These are phyloP conservation scores for Melanostoma mellinum DNA, from an alignment of 2,888 invertebrate genomes.

Conservation along the genomic window DNA sequence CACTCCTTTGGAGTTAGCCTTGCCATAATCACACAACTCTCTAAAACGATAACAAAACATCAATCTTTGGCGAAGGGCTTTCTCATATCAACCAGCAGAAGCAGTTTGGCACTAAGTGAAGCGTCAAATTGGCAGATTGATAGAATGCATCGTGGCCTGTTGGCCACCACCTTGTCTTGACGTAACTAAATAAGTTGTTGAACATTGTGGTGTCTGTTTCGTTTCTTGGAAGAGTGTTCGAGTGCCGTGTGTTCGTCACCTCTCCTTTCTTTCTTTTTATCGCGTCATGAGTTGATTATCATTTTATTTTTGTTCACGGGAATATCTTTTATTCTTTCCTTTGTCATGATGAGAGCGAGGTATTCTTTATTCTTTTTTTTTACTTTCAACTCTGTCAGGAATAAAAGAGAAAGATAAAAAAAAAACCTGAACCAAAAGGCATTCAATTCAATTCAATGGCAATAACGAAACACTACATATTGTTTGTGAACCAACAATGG, in stretches of 20 bases:
- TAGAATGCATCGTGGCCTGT: constrained; percentile 56
- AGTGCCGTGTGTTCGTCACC: constrained; percentile 70
- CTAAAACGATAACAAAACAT: constrained; percentile 51
- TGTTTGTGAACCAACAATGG: constrained; percentile 65
- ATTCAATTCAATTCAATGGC: constrained; percentile 64
- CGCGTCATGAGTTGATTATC: constrained; percentile 64
- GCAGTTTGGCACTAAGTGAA: constrained; percentile 70
- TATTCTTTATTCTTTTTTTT: constrained; percentile 30
- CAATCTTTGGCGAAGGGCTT: constrained; percentile 52
- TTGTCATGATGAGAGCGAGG: constrained; percentile 42
- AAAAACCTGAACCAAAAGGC: constrained; percentile 60
- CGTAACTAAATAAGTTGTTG: constrained; percentile 69
- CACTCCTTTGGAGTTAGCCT: constrained; percentile 35
- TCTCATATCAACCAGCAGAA: constrained; percentile 62
- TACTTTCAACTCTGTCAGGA: constrained; percentile 40
- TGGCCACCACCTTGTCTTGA: constrained; percentile 37
- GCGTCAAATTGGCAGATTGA: constrained; percentile 72
- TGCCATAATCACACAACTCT: background rate
- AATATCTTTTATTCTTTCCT: constrained; percentile 63
- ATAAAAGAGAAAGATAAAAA: too few relatives aligned
- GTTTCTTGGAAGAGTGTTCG: constrained; percentile 61
- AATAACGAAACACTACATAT: constrained; percentile 64
- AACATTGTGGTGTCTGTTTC: constrained; percentile 39
- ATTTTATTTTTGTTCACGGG: constrained; percentile 68
- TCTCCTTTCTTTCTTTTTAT: constrained; percentile 40